A percentile compares a stretch with the other conserved stretches of the same genome.
phyloP scores from a whole-genome alignment of 2,113 vertebrate species.

The Gymnorhina tibicen region DNA sequence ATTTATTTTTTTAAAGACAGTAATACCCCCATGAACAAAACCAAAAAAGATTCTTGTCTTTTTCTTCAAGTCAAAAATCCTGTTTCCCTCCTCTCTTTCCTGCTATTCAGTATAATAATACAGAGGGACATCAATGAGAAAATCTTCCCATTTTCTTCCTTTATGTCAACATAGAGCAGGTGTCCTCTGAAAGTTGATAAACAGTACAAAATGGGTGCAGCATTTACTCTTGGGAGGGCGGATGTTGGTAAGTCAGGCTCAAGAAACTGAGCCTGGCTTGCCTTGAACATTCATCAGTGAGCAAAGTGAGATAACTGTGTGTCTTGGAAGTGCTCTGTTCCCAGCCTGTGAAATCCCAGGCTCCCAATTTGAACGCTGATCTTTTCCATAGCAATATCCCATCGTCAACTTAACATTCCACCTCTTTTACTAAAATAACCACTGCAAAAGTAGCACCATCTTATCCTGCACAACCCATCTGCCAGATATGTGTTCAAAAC shows the following conservation, averaged over 20 bases:
- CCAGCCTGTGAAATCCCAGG: not conserved
- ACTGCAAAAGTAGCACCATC: not conserved
- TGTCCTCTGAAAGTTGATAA: not conserved
- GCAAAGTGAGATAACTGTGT: not conserved
- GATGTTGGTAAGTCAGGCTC: not conserved
- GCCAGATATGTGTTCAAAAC: not conserved
- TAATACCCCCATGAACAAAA: not conserved
- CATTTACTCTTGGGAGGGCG: not conserved
- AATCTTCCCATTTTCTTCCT: not conserved
- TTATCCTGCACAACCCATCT: not conserved
- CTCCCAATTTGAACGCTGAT: not conserved
- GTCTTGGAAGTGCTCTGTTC: not conserved
- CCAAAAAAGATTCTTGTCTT: not conserved
- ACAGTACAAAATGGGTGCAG: not conserved
- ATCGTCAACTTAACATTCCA: not conserved
- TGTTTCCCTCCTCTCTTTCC: not conserved
- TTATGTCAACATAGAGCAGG: not conserved
- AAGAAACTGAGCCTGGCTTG: not conserved
- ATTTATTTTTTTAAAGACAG: not conserved
- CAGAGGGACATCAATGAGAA: not conserved
- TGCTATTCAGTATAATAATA: not conserved
- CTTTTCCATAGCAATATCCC: not conserved
- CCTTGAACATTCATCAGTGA: not conserved
- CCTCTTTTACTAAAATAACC: not conserved
- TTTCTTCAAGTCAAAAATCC: not conserved